Base-by-base conservation (phyloP, 2,797 vertebrate genomes). In the Periophthalmus magnuspinnatus region DNA sequence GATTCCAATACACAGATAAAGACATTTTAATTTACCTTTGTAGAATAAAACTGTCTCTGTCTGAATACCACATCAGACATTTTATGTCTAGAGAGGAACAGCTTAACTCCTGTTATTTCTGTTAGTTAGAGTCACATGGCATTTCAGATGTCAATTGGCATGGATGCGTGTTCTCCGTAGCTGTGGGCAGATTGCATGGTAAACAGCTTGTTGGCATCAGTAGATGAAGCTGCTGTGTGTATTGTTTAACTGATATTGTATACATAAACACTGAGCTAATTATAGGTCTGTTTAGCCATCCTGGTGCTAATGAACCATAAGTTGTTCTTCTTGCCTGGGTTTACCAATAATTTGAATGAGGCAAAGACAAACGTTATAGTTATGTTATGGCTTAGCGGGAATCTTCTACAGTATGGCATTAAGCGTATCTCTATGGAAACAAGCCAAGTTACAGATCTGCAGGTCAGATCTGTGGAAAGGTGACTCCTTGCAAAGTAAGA, bases 121-220 rank as follows among this genome's bases (percentile, higher is more conserved):
- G 32, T 60, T 41, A 34, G 33, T 61, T 38, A 36, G 8, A 21
- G 9, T 61, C 59, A 61, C 59, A 41, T 74, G 63, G 22, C 59
- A 41, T 66, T 57, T 65, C 38, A 14, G n/a, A 45, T 63, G 38
- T 65, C n/a, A 59, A 59, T 45, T 57, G 70, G 47, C 72, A 75
- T 21, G 38, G 6, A 28, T 54, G 24, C 36, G 19, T 70, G 32
- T 60, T 9, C 34, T 28, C 55, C 34, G 14, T 63, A 72, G 58
- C 65, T 79, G 66, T 57, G 66, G 68, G 45, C 70, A 73, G 47
- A 67, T 75, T 75, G 66, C 69, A 45, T 79, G 32, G 55, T 28
- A 45, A 68, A 69, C 57, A 69, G 64, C 60, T 72, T 79, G 66
- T 67, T 71, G 64, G 66, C 47, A 55, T 72, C 59, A 72, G 75